phyloP scores from a whole-genome alignment of 2,797 vertebrate genomes.

The Galagoides demidoff region DNA sequence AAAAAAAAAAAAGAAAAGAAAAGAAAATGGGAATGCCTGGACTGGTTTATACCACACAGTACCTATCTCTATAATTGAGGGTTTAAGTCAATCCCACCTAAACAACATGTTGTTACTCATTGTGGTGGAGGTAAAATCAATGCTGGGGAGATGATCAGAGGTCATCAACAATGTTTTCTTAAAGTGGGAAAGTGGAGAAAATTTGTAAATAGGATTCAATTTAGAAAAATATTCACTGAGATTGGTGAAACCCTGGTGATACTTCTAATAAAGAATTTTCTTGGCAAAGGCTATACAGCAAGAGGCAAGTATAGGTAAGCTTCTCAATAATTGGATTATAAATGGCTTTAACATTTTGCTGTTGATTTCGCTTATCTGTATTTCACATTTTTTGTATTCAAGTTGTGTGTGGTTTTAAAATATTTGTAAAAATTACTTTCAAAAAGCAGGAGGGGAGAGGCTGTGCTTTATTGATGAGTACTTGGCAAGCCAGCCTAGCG shows the following conservation, averaged over 20 bases:
- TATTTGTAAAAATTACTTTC: slow-evolving; percentile 1
- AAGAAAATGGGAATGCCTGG: background rate
- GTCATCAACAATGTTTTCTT: background rate
- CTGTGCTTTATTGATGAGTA: background rate
- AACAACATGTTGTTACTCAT: background rate
- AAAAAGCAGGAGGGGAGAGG: background rate
- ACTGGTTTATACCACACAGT: background rate
- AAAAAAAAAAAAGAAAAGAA: no score
- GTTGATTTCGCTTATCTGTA: background rate
- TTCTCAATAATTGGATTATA: background rate
- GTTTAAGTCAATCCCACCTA: background rate
- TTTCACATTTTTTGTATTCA: slow-evolving; percentile 10
- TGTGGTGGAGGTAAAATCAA: background rate
- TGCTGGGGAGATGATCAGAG: background rate
- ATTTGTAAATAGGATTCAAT: background rate
- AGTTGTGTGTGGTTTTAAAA: background rate
- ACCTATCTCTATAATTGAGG: background rate
- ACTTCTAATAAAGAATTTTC: background rate
- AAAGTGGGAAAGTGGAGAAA: background rate
- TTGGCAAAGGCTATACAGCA: background rate
- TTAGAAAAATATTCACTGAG: slow-evolving; percentile 28
- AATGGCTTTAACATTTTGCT: background rate
- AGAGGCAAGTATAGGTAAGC: background rate
- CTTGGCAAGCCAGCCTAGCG: background rate
- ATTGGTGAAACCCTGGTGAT: background rate